Conservation (phyloP, 1,140 invertebrate genomes). For the Drosophila sechellia region DNA sequence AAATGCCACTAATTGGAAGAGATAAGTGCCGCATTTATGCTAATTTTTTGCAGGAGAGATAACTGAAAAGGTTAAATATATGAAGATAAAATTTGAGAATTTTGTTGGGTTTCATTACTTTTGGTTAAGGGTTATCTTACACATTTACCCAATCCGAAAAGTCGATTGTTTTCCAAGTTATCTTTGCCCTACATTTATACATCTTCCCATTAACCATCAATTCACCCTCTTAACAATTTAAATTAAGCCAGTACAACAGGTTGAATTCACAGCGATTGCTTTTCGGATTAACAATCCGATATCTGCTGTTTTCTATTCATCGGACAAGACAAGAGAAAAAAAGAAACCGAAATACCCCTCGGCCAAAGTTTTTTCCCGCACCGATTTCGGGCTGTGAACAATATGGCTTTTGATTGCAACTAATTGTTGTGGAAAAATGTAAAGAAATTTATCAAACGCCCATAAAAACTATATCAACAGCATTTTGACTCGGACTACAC, state of each 20-base stretch:
- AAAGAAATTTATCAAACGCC: slow-evolving; percentile 80
- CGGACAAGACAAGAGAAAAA: too few relatives aligned
- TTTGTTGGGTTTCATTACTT: too few relatives aligned
- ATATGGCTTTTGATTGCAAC: slow-evolving; percentile 78
- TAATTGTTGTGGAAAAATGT: slow-evolving; percentile 76
- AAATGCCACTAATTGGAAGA: slow-evolving; percentile 21
- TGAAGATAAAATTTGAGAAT: too few relatives aligned
- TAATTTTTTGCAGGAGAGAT: not conserved
- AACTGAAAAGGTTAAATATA: too few relatives aligned
- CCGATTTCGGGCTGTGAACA: slow-evolving; percentile 49
- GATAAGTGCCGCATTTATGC: not conserved
- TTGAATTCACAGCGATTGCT: slow-evolving; percentile 42
- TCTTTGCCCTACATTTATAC: slow-evolving; percentile 27
- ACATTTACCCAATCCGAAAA: slow-evolving; percentile 1
- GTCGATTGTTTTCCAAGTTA: slow-evolving; percentile 4
- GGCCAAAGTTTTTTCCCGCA: slow-evolving; percentile 18
- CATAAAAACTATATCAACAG: slow-evolving; percentile 80
- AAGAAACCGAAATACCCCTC: slow-evolving; percentile 28
- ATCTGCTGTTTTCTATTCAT: slow-evolving; percentile 27
- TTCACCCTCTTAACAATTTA: slow-evolving; percentile 31
- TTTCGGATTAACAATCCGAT: slow-evolving; percentile 33
- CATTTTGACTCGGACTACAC: slow-evolving; percentile 46
- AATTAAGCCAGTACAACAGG: slow-evolving; percentile 48
- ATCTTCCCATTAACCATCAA: slow-evolving; percentile 31
- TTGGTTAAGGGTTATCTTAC: too few relatives aligned